Evolutionary conservation across 2,113 vertebrate genomes (phyloP).

Genomic region (Erpornis zantholeuca): DNA sequence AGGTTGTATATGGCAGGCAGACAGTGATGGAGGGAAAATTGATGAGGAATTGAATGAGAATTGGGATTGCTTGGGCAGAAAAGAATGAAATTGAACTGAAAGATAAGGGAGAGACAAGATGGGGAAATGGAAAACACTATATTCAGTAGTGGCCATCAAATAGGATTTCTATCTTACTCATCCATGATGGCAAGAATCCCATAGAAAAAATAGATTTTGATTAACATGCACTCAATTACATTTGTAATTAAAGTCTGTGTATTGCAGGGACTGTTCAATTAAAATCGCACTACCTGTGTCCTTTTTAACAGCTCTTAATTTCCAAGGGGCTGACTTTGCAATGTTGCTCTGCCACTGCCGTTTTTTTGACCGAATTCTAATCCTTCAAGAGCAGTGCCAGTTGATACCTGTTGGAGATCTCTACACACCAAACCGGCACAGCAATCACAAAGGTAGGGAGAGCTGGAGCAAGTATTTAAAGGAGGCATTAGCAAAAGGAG

Average conservation of each 20-base stretch:
- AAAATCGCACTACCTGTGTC: not conserved
- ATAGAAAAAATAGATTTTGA: not conserved
- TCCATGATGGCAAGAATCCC: not conserved
- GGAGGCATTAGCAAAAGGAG: not conserved
- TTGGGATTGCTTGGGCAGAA: not conserved
- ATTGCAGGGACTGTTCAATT: not conserved
- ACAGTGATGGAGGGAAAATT: not conserved
- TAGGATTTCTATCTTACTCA: not conserved
- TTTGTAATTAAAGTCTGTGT: not conserved
- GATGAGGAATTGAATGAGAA: not conserved
- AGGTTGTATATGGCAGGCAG: not conserved
- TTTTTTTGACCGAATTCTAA: not conserved
- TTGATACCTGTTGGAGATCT: rapidly evolving
- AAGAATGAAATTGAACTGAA: not conserved
- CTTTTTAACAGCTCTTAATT: not conserved
- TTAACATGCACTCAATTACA: not conserved
- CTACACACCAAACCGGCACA: not conserved
- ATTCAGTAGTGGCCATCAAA: not conserved
- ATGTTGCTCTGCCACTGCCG: rapidly evolving
- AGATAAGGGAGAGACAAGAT: not conserved
- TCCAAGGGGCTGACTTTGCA: rapidly evolving
- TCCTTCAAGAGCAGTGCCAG: not conserved
- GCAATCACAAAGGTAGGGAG: not conserved
- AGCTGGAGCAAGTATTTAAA: not conserved
- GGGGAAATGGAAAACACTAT: not conserved